A percentile compares a stretch with the other conserved stretches of the same genome.
Conservation (phyloP, 1,140 invertebrate genomes). For the Calliopsis andreniformis region DNA sequence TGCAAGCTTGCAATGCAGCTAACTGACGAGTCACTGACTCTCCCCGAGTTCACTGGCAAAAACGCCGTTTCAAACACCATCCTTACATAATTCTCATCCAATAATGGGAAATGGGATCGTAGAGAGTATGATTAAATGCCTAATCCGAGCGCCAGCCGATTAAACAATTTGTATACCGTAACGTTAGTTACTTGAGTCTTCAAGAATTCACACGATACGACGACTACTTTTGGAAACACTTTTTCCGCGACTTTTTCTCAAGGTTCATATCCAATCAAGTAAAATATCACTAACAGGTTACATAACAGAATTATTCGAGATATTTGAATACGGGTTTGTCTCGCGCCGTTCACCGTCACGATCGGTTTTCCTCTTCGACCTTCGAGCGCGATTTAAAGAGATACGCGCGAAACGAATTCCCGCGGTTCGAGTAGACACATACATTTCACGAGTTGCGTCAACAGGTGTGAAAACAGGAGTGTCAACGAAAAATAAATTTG, state of each 20-base stretch:
- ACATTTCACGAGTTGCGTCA: background rate
- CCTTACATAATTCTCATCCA: background rate
- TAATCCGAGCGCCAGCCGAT: background rate
- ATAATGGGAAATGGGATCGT: background rate
- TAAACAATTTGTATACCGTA: no score
- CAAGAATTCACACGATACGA: background rate
- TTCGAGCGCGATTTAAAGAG: slow-evolving; percentile 32
- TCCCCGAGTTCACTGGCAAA: background rate
- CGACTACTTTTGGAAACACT: background rate
- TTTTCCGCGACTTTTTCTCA: background rate
- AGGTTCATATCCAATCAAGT: background rate
- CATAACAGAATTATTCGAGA: slow-evolving; percentile 22
- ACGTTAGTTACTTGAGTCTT: background rate
- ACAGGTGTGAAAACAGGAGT: background rate
- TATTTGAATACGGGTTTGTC: slow-evolving; percentile 27
- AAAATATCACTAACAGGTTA: slow-evolving; percentile 18
- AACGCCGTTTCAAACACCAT: background rate
- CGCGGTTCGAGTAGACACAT: background rate
- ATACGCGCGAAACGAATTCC: slow-evolving; percentile 7
- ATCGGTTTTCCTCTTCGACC: slow-evolving; percentile 32
- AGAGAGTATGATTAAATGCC: background rate
- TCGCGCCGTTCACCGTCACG: slow-evolving; percentile 22
- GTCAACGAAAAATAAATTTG: background rate
- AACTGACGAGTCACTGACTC: slow-evolving; percentile 22
- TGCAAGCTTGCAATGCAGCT: slow-evolving; percentile 30